Percentiles rank a stretch among this genome's conserved stretches.
These are phyloP conservation scores for Caenorhabditis latens DNA, from an alignment of 1,140 invertebrate genomes.

Conservation along the genomic window DNA sequence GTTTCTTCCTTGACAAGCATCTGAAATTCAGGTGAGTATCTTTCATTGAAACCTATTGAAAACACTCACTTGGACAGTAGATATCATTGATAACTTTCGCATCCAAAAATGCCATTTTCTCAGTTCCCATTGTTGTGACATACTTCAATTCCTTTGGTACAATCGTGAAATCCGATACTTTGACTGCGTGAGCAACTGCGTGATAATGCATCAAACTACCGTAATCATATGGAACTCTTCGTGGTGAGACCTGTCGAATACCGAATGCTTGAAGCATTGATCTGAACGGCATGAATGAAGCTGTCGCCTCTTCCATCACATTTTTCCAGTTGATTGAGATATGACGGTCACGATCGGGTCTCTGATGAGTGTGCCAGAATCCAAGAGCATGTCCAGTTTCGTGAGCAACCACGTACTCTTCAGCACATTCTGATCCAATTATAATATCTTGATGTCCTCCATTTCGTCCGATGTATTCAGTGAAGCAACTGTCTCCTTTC, in stretches of 20 bases:
- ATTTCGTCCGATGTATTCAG: conserved; percentile 77
- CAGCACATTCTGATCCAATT: conserved; percentile 77
- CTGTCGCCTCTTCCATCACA: conserved; percentile 76
- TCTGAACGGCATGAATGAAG: conserved; percentile 77
- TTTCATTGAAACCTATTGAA: too few species aligned
- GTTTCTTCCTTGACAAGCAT: conserved; percentile 66
- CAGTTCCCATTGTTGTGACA: conserved; percentile 78
- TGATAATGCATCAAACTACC: conserved; percentile 78
- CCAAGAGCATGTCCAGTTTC: conserved; percentile 79
- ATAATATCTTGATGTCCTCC: conserved; percentile 78
- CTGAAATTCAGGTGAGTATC: conserved; percentile 61
- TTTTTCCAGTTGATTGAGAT: conserved; percentile 78
- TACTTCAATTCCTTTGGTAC: conserved; percentile 78
- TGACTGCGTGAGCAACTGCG: conserved; percentile 71
- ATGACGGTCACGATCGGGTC: conserved; percentile 62
- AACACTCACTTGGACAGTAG: conserved; percentile 74
- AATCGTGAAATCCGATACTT: conserved; percentile 77
- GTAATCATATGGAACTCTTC: conserved; percentile 77
- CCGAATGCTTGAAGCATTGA: conserved; percentile 77
- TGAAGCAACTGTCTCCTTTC: conserved; percentile 76
- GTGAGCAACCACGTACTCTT: conserved; percentile 78
- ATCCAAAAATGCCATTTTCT: conserved; percentile 78
- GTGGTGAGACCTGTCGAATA: conserved; percentile 76
- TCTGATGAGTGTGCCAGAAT: conserved; percentile 78
- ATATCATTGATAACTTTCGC: conserved; percentile 78